Evolutionary conservation across 2,888 invertebrate genomes (phyloP).

Genomic region (Synanthedon myopaeformis): DNA sequence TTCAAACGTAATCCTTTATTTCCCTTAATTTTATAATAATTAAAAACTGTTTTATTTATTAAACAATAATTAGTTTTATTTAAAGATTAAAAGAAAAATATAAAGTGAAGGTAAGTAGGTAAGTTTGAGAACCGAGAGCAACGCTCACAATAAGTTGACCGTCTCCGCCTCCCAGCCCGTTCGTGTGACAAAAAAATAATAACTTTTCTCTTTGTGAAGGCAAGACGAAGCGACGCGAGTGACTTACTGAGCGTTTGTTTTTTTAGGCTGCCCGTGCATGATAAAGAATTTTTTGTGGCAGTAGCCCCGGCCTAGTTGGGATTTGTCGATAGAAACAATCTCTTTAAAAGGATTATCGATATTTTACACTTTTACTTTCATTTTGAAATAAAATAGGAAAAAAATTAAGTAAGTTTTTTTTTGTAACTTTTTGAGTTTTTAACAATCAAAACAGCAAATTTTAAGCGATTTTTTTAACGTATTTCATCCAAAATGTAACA

Average conservation of each 20-base stretch:
- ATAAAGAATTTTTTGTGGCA: conserved; percentile 69
- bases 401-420: no score
- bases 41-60: no score
- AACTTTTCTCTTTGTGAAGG: conserved; percentile 40
- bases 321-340: conserved; percentile 17
- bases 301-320: conserved; percentile 42
- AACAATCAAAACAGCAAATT: no score
- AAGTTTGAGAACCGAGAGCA: conserved; percentile 25
- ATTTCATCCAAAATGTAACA: no score
- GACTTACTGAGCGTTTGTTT: conserved; percentile 66
- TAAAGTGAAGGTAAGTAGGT: no score
- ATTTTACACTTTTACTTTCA: background rate
- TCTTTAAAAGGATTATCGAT: conserved; percentile 2
- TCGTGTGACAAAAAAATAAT: conserved; percentile 60
- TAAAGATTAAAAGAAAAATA: no score
- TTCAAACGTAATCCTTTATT: no score
- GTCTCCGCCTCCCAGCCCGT: conserved; percentile 32
- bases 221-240: conserved; percentile 49
- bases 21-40: no score
- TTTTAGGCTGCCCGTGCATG: conserved; percentile 65
- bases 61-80: no score
- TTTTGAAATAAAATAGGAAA: no score
- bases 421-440: no score
- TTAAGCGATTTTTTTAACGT: no score
- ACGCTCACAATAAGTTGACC: conserved; percentile 34